These are phyloP conservation scores for Sceliomorpha sp. DNA, from an alignment of 2,888 invertebrate species.

Conservation along the genomic window DNA sequence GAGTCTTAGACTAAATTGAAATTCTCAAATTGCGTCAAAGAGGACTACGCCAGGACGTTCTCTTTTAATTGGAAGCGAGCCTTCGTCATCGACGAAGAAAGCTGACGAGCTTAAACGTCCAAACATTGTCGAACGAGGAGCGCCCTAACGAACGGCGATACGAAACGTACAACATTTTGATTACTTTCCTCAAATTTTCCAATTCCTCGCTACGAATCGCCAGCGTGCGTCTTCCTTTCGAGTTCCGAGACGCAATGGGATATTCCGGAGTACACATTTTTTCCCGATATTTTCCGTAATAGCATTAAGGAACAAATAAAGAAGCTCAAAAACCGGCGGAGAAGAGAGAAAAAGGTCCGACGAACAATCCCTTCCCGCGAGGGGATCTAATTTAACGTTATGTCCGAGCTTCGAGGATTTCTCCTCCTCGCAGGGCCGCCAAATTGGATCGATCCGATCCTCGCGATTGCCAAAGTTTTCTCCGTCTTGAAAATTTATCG, in stretches of 20 bases:
- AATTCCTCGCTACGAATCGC: constrained; percentile 24
- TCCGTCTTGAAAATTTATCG: constrained; percentile 55
- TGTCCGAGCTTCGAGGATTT: constrained; percentile 57
- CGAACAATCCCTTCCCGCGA: constrained; percentile 57
- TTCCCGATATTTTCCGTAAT: constrained; percentile 37
- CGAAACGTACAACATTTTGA: too few species aligned
- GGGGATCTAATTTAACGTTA: constrained; percentile 66
- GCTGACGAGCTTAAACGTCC: too few species aligned
- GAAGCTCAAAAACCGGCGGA: constrained; percentile 26
- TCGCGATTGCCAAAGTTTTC: constrained; percentile 50
- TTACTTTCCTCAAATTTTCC: constrained; percentile 16
- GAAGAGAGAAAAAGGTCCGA: constrained; percentile 37
- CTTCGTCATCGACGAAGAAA: too few species aligned
- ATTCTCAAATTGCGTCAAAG: too few species aligned
- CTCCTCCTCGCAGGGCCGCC: constrained; percentile 47
- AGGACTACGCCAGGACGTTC: too few species aligned
- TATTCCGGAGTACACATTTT: constrained; percentile 15
- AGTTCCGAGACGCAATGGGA: constrained; percentile 6
- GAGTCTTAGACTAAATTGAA: too few species aligned
- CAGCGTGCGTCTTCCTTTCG: constrained; percentile 5
- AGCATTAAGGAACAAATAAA: constrained; percentile 39
- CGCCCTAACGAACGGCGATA: too few species aligned
- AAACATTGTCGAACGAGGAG: background rate
- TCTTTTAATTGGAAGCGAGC: too few species aligned
- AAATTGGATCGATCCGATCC: constrained; percentile 62